Evolutionary conservation across 2,113 vertebrate species (phyloP), one percentile per base, ranked within the genome.

Genomic region (Colius striatus): DNA sequence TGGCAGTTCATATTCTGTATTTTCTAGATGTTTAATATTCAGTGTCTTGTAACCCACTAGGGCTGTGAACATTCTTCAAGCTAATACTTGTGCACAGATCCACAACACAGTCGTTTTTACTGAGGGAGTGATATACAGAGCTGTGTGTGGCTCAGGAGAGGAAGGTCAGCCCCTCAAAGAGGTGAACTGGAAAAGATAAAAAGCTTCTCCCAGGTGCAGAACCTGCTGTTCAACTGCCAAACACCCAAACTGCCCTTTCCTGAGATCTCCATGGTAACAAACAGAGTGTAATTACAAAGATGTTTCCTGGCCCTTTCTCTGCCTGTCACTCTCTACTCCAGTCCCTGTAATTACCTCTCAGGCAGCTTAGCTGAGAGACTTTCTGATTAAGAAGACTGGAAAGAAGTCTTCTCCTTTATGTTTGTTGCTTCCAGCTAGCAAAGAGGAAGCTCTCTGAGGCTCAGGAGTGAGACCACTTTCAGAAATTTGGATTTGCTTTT

Each of bases 381-480:
- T 79, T 62, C 55, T 30, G 21, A 72, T 55, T 19, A 53, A 88
- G 30, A 29, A 4, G 21, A 47, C 50, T 77, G 57, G 16, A 72
- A 80, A 84, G 34, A 41, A 45, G 20, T 23, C 32, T 90, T 71
- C 57, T 43, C 43, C 6, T 47, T 96, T 89, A 60, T 86, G 80
- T 61, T 53, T 68, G 60, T 88, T 90, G 16, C 80, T 83, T 85
- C 11, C 60, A 96, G 85, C 92, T 94, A 65, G 21, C 60, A 92
- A 87, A 94, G 85, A 92, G 63, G 85, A 61, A 93, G 54, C 50
- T 74, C 30, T 8, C 34, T 23, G 60, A 65, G 81, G 29, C 43
- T 79, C 18, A 26, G 65, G 51, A 18, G 41, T 86, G 15, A 77
- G 53, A 94, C 95, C 53, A 43, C 91, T 95, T 36, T 57, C 45